A percentile compares a stretch with the other conserved stretches of the same genome.
phyloP scores from a whole-genome alignment of 2,113 vertebrate species.

The Psilopsiagon aymara region DNA sequence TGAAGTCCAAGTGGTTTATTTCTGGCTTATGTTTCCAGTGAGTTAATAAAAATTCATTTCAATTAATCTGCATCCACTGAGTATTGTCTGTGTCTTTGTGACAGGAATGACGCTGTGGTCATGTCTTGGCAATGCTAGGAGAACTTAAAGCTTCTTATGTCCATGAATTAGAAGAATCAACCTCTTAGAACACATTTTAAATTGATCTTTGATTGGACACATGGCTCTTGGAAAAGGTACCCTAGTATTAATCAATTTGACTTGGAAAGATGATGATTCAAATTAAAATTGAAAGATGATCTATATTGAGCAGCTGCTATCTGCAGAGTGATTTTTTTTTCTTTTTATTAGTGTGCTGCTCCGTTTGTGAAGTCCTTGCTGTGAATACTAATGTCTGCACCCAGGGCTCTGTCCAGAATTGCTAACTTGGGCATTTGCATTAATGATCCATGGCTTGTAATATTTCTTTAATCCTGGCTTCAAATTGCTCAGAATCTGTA shows the following conservation, averaged over 20 bases:
- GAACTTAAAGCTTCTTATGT: constrained; percentile 12
- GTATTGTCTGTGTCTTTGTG: neutral
- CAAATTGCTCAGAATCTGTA: constrained; percentile 23
- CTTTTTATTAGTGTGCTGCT: neutral
- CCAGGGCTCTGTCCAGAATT: constrained; percentile 34
- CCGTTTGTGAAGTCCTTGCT: constrained; percentile 39
- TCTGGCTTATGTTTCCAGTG: neutral
- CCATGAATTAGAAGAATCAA: constrained; percentile 29
- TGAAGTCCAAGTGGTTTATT: neutral
- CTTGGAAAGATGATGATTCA: constrained; percentile 56
- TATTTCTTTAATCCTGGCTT: constrained; percentile 43
- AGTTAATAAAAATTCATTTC: constrained; percentile 24
- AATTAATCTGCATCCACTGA: neutral
- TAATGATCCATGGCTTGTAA: constrained; percentile 30
- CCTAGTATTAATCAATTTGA: constrained; percentile 57
- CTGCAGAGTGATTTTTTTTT: neutral
- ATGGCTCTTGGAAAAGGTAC: constrained; percentile 26
- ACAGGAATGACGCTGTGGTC: neutral
- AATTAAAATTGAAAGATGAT: constrained; percentile 65
- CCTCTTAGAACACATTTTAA: constrained; percentile 33
- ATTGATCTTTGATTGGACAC: constrained; percentile 60
- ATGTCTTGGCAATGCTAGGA: neutral
- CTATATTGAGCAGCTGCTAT: constrained; percentile 19
- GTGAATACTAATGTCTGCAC: constrained; percentile 49
- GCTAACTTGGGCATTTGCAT: constrained; percentile 41